Percentiles rank a stretch among this genome's conserved stretches.
Conservation (phyloP, 2,797 vertebrate genomes). For the Anas georgica region DNA sequence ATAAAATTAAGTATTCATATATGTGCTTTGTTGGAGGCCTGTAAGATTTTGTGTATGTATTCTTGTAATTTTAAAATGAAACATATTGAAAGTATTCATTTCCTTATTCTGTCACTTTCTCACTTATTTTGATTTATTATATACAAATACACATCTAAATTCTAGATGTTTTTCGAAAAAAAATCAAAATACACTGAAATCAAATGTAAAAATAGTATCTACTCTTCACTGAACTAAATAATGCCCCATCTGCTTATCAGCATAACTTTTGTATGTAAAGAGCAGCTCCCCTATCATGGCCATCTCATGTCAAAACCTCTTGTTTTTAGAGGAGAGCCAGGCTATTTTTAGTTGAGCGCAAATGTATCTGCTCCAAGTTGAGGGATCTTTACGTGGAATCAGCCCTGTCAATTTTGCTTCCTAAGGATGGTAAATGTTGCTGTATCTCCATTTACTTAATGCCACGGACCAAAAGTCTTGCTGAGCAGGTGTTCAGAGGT, state of each 20-base stretch:
- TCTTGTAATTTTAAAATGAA: slow-evolving; percentile 57
- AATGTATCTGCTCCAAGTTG: background rate
- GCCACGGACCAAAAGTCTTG: background rate
- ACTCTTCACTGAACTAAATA: background rate
- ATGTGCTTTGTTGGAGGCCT: slow-evolving; percentile 60
- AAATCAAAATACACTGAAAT: slow-evolving; percentile 25
- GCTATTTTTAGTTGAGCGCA: background rate
- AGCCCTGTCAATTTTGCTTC: background rate
- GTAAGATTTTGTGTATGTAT: slow-evolving; percentile 31
- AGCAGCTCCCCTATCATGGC: background rate
- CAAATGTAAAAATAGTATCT: background rate
- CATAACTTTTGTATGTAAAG: background rate
- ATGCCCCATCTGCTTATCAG: background rate
- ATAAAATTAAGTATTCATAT: slow-evolving; percentile 49
- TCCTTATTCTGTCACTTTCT: slow-evolving; percentile 45
- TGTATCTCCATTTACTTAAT: background rate
- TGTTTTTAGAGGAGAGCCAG: background rate
- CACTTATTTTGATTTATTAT: slow-evolving; percentile 41
- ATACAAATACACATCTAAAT: background rate
- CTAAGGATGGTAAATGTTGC: background rate
- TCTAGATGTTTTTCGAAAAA: background rate
- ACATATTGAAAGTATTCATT: slow-evolving; percentile 15
- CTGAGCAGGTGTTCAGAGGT: background rate
- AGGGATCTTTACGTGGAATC: background rate
- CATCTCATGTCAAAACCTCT: background rate